Conservation (phyloP, 1,140 invertebrate genomes). For the Anastrepha obliqua region DNA sequence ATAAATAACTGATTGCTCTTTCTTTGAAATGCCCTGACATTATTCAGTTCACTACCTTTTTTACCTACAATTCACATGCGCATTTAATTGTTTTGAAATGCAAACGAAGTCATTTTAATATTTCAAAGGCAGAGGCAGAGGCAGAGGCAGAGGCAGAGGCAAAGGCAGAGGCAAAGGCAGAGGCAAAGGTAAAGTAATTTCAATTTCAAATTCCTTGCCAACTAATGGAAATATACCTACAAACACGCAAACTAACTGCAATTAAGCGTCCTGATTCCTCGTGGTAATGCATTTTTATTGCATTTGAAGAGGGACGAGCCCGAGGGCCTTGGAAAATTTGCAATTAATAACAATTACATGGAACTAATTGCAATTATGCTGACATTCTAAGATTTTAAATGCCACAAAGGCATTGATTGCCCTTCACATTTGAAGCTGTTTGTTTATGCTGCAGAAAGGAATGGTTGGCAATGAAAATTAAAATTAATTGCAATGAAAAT, state of each 20-base stretch:
- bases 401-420: slow-evolving; percentile 21
- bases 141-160: not conserved
- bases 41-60: no score
- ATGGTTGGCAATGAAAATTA: not conserved
- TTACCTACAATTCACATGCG: no score
- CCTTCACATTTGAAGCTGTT: not conserved
- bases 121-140: not conserved
- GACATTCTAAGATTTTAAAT: slow-evolving; percentile 34
- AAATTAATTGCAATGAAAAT: not conserved
- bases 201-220: not conserved
- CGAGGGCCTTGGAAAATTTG: not conserved
- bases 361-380: slow-evolving; percentile 30
- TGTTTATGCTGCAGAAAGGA: not conserved
- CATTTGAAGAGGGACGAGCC: not conserved
- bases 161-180: not conserved
- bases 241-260: not conserved
- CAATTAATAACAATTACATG: slow-evolving; percentile 39
- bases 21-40: no score
- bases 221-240: not conserved
- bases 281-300: slow-evolving; percentile 8
- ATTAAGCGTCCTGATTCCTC: no score
- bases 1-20: no score
- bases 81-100: no score
- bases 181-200: not conserved
- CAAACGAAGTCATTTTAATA: not conserved